Evolutionary conservation across 2,888 invertebrate species (phyloP).

Genomic region (Acanthopleura granulata): DNA sequence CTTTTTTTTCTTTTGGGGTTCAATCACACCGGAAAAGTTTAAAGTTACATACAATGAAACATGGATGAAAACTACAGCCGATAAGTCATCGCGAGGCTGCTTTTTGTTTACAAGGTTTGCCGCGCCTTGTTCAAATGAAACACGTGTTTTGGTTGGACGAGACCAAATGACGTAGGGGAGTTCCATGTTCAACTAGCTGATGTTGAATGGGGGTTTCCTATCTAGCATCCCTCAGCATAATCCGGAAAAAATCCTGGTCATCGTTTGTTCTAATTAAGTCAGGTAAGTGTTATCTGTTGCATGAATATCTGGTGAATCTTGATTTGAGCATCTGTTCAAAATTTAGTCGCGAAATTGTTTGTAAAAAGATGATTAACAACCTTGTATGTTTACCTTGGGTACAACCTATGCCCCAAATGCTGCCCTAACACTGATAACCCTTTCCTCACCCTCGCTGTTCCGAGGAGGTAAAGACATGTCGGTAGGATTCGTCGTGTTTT

Average conservation of each 20-base stretch:
- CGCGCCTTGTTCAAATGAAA: background rate
- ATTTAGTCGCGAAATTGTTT: too few species aligned
- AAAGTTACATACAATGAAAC: too few species aligned
- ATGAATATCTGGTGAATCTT: background rate
- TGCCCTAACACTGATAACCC: too few species aligned
- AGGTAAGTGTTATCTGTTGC: background rate
- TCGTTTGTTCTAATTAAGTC: constrained; percentile 19
- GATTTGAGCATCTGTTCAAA: too few species aligned
- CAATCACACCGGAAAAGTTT: too few species aligned
- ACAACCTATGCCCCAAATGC: constrained; percentile 2
- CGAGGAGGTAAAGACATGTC: too few species aligned
- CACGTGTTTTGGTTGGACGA: constrained; percentile 22
- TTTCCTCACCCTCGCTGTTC: too few species aligned
- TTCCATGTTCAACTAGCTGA: constrained; percentile 28
- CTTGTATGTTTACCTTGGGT: background rate
- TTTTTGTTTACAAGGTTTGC: background rate
- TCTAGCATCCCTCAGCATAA: constrained; percentile 26
- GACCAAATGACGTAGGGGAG: constrained; percentile 31
- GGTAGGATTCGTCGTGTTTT: too few species aligned
- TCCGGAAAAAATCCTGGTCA: constrained; percentile 24
- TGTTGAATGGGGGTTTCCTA: constrained; percentile 29
- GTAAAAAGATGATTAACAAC: too few species aligned
- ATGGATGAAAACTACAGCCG: too few species aligned
- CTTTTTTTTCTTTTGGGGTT: too few species aligned
- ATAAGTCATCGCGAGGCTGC: too few species aligned